Evolutionary conservation across 2,797 vertebrate genomes (phyloP), one percentile per base, ranked within the genome.

Genomic region (Remorina albescens): DNA sequence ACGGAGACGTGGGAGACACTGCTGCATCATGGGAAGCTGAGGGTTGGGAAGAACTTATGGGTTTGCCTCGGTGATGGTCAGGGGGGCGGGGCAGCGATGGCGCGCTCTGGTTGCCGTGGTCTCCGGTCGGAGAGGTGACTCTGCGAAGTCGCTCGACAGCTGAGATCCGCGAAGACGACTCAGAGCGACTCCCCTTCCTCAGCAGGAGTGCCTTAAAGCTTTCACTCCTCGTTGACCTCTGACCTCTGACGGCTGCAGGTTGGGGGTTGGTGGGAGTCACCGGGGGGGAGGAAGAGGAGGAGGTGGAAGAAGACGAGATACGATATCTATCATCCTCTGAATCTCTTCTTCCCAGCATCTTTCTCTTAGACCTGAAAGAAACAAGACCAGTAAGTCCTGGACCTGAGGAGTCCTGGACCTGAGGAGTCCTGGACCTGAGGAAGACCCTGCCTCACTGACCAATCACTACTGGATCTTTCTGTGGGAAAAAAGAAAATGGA

Each of bases 131-230:
- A 47, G 71, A 1, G 12, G 39, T 7, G 0, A 26, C 39, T 1
- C 91, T 91, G 72, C 95, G 93, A 71, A 99, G 93, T 81, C 96
- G 96, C 90, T 99, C 97, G 0, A 96, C 95, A 0, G 98, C 98
- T 0, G 97, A 99, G 91, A 97, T 94, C 1, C 96, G 96, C 23
- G 94, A 95, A 0, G 95, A 90, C 1, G 90, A 83, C n/a, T 96
- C 95, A 0, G 94, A 84, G 1, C 96, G 95, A 46, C 95, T 95
- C 1, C 98, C 97, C 6, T 97, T 99, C 89, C 94, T 97, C 66
- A 99, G 93, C 77, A 99, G 88, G 32, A 99, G 93, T 6, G 97
- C 96, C 88, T 98, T 99, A 81, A 99, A 99, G 89, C 94, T 96
- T 85, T 97, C 96, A 0, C 96, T 98, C 82, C 95, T 96, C 25